phyloP scores from a whole-genome alignment of 1,140 invertebrate genomes.

The Pseudomyrmex gracilis region DNA sequence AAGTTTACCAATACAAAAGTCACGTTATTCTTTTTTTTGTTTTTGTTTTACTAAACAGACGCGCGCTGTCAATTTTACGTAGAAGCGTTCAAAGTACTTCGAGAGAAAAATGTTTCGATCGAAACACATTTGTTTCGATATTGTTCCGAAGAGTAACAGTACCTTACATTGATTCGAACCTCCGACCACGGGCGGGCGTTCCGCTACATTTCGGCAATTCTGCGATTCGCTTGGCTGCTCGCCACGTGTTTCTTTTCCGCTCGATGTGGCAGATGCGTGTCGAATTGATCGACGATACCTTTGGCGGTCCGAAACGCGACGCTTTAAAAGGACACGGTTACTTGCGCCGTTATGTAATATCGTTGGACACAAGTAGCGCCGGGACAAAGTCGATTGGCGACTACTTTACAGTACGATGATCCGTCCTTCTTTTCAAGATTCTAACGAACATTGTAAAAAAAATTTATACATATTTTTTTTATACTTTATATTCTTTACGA shows the following conservation, averaged over 20 bases:
- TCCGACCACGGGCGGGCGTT: constrained; percentile 5
- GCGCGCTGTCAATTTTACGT: no score
- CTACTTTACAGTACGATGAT: constrained; percentile 31
- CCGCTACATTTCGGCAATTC: constrained; percentile 57
- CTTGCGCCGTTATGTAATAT: constrained; percentile 53
- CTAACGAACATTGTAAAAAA: not conserved
- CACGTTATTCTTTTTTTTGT: not conserved
- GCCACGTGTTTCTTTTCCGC: constrained; percentile 50
- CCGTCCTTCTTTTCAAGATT: constrained; percentile 24
- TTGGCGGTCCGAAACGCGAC: constrained; percentile 37
- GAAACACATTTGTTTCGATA: not conserved
- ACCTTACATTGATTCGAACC: constrained; percentile 38
- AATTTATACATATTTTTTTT: no score
- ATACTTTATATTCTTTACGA: no score
- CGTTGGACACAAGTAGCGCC: constrained; percentile 36
- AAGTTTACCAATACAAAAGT: no score
- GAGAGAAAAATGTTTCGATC: not conserved
- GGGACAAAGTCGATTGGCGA: constrained; percentile 34
- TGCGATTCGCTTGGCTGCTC: constrained; percentile 40
- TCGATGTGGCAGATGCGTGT: constrained; percentile 46
- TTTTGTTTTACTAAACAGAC: not conserved
- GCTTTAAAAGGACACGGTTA: constrained; percentile 50
- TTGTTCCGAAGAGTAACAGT: constrained; percentile 13
- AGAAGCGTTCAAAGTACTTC: no score
- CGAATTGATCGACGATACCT: constrained; percentile 54